Evolutionary conservation across 2,797 vertebrate species (phyloP).

Genomic region (Bovichtus diacanthus): DNA sequence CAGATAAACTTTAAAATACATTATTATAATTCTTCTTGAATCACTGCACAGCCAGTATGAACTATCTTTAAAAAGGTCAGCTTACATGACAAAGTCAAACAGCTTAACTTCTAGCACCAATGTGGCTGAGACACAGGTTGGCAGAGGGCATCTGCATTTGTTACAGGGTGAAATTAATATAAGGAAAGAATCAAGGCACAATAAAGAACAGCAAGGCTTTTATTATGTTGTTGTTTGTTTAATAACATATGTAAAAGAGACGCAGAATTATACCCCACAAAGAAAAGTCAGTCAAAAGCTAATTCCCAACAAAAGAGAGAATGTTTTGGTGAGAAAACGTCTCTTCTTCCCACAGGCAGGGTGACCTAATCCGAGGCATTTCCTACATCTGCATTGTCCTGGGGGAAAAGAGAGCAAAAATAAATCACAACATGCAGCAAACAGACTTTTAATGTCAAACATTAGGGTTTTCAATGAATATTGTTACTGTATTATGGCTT

Average conservation of each 20-base stretch:
- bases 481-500: not conserved
- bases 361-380: constrained; percentile 78
- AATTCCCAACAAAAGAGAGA: not conserved
- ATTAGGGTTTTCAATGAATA: not conserved
- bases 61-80: not conserved
- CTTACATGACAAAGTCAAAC: not conserved
- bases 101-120: not conserved
- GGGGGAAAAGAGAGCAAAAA: constrained; percentile 7
- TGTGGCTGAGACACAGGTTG: not conserved
- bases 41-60: not conserved
- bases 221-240: constrained; percentile 35
- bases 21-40: too few relatives aligned
- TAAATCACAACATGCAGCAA: not conserved
- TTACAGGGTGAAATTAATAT: constrained; percentile 11
- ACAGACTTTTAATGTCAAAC: not conserved
- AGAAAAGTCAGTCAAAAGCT: constrained; percentile 71
- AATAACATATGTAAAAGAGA: constrained; percentile 45
- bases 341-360: constrained; percentile 8
- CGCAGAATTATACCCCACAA: constrained; percentile 46
- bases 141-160: not conserved
- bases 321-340: constrained; percentile 20
- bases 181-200: not conserved
- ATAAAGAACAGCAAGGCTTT: constrained; percentile 33
- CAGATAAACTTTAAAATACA: not conserved
- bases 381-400: constrained; percentile 79